phyloP scores from a whole-genome alignment of 2,797 vertebrate genomes.

The Gambelia wislizenii region DNA sequence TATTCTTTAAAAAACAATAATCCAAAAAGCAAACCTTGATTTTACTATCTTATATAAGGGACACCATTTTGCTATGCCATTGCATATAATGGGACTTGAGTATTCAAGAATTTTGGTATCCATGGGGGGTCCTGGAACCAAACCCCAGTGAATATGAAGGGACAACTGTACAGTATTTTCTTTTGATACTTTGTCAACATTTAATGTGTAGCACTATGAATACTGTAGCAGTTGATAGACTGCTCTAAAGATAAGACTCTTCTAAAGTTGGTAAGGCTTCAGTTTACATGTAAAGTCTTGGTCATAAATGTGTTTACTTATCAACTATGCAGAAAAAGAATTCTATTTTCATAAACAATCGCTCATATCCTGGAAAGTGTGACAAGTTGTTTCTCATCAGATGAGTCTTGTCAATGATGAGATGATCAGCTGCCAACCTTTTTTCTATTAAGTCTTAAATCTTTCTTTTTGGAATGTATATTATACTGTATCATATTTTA shows the following conservation, averaged over 20 bases:
- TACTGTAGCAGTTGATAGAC: not conserved
- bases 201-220: not conserved
- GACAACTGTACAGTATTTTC: no score
- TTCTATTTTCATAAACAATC: constrained; percentile 13
- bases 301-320: not conserved
- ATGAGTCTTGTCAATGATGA: not conserved
- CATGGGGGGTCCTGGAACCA: no score
- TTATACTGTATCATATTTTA: not conserved
- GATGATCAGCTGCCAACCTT: not conserved
- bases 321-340: not conserved
- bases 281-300: not conserved
- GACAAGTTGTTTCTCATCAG: not conserved
- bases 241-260: not conserved
- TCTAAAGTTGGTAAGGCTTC: not conserved
- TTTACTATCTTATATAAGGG: no score
- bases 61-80: no score
- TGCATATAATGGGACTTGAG: no score
- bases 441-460: no score
- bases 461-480: no score
- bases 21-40: no score
- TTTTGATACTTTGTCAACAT: not conserved
- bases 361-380: not conserved
- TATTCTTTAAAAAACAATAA: no score
- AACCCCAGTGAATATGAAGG: no score
- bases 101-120: no score